Base-by-base conservation (phyloP, 2,888 invertebrate genomes). In the Fragum whitleyi region DNA sequence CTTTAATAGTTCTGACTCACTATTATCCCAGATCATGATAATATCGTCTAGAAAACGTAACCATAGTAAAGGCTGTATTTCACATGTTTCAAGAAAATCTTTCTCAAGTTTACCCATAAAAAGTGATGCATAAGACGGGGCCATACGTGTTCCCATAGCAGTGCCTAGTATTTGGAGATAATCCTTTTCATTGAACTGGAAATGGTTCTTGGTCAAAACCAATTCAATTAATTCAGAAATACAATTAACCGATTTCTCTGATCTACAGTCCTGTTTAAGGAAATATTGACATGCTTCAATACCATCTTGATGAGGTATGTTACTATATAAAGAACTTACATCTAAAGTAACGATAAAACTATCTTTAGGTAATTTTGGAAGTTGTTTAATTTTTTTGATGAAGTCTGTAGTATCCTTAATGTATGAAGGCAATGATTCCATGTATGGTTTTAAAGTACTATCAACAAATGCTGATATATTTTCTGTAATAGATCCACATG, bases 121-220 rank as follows among this genome's bases (percentile, higher is more conserved):
- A 11, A 55, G 55, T 29, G 55, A 47, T n/a, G 70, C 29, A 36
- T 57, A 32, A 29, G 26, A 55, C 23, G 70, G 76, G 14, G 76
- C 76, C 62, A 77, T 71, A 23, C 62, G 51, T 21, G 47, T 76
- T 23, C 77, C 62, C 71, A 77, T 71, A 1, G 71, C 77, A 19
- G 77, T 77, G 0, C 71, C 67, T n/a, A 67, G 21, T 28, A 23
- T 71, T 53, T 71, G 71, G 2, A 74, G 32, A 36, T 71, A 71
- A 23, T 57, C 3, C 19, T 21, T 23, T 23, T 39, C 57, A 57
- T 71, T 57, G 57, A 57, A 71, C 23, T 32, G 57, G 28, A 71
- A 71, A 39, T 57, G 32, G 9, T 32, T 62, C 2, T 62, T 62
- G 5, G 19, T 19, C 3, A 36, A 21, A 21, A 57, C 57, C 7